A percentile compares a stretch with the other conserved stretches of the same genome.
phyloP scores from a whole-genome alignment of 2,113 vertebrate genomes.

The Apodemus sylvaticus region DNA sequence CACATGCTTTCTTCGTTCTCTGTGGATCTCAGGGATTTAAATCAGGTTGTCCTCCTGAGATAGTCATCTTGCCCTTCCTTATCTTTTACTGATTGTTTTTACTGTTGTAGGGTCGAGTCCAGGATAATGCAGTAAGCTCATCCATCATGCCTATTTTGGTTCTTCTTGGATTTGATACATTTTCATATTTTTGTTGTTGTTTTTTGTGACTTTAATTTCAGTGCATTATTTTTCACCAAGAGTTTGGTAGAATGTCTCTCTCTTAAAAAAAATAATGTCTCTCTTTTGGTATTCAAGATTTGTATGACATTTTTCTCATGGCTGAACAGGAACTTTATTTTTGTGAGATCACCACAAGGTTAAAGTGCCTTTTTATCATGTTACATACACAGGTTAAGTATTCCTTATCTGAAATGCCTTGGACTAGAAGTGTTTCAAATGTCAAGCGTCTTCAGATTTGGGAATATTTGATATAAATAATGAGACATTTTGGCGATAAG shows the following conservation, averaged over 20 bases:
- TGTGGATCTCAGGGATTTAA: neutral
- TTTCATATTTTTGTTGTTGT: neutral
- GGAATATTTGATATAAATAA: neutral
- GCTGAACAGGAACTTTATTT: neutral
- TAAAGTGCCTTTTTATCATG: neutral
- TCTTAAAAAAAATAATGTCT: neutral
- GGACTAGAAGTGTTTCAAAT: neutral
- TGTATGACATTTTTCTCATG: neutral
- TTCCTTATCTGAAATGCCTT: neutral
- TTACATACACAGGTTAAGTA: neutral
- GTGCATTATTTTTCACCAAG: neutral
- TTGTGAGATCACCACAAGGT: neutral
- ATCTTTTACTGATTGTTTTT: neutral
- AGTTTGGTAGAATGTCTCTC: neutral
- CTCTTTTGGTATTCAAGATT: neutral
- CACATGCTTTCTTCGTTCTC: neutral
- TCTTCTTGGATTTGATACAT: neutral
- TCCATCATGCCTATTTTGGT: neutral
- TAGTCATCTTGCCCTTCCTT: neutral
- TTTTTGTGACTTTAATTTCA: neutral
- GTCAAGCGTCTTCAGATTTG: neutral
- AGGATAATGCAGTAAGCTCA: neutral
- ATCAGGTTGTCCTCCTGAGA: no score
- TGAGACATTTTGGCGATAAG: neutral
- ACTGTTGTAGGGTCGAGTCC: neutral